Evolutionary conservation across 2,113 vertebrate species (phyloP), one percentile per base, ranked within the genome.

Genomic region (Gorilla gorilla): DNA sequence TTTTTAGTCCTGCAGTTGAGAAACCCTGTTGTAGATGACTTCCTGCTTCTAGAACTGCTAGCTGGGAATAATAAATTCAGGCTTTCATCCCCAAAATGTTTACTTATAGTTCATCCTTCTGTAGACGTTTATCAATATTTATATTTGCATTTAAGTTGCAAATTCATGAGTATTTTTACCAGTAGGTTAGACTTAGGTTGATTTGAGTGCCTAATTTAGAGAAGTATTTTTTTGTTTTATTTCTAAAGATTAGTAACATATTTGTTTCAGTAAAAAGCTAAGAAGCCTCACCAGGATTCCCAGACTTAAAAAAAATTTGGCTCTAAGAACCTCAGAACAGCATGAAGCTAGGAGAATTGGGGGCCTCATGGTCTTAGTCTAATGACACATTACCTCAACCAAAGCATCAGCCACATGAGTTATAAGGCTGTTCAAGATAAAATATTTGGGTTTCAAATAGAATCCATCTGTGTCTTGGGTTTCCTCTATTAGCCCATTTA

Each of bases 381-480:
- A 57, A 78, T 78, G 22, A 88, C 50, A 92, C 27, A 89, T 88
- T 89, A 76, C 10, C 35, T 92, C 76, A 78, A 78, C 5, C 40
- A 72, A 89, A 94, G 22, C 14, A 52, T 92, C 70, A 79, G 40
- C 59, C 11, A 72, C 35, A 78, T 8, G 83, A 64, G 52, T 78
- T 90, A 91, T 78, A 35, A 91, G 43, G 83, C n/a, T 55, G 43
- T 1, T 40, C n/a, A 92, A 27, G 7, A 92, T 64, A 78, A 92
- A 83, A 92, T 79, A 79, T 89, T 84, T 92, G n/a, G 8, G 72
- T 84, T 72, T 82, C 4, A 89, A 95, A 89, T 9, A 94, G 72
- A 97, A 88, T 17, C 93, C 72, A 73, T 85, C 0, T 70, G 5
- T 82, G 48, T 11, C 75, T 94, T 55, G 16, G 32, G 30, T 94